Evolutionary conservation across 2,113 vertebrate species (phyloP).

Genomic region (Zootoca vivipara): DNA sequence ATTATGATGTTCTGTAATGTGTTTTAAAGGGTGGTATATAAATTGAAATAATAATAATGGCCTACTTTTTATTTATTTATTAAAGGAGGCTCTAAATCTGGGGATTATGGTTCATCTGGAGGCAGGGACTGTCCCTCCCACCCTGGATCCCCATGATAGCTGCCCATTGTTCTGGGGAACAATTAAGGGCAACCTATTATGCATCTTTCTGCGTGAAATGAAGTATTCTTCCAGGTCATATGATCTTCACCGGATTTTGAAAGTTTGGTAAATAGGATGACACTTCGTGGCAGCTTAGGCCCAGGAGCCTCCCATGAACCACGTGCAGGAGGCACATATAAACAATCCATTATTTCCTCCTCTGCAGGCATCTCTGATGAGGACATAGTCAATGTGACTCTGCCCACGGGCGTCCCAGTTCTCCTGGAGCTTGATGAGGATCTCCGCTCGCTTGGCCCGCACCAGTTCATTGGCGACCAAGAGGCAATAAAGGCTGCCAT

Average conservation of each 20-base stretch:
- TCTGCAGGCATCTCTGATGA: conserved; percentile 88
- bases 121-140: background rate
- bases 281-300: background rate
- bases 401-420: conserved; percentile 93
- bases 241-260: background rate
- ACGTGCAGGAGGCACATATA: background rate
- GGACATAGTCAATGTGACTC: conserved; percentile 88
- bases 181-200: background rate
- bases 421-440: conserved; percentile 92
- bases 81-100: too few species aligned
- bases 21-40: too few species aligned
- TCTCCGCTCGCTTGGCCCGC: conserved; percentile 84
- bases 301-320: background rate
- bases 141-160: background rate
- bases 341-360: background rate
- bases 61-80: too few species aligned
- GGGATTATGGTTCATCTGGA: background rate
- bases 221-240: background rate
- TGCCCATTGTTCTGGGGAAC: background rate
- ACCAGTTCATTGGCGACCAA: conserved; percentile 91
- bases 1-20: too few species aligned
- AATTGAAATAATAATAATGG: too few species aligned
- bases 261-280: background rate
- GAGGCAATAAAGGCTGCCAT: conserved; percentile 93
- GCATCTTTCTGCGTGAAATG: background rate